Evolutionary conservation across 2,113 vertebrate species (phyloP).

Genomic region (Mormyrus iriodes): DNA sequence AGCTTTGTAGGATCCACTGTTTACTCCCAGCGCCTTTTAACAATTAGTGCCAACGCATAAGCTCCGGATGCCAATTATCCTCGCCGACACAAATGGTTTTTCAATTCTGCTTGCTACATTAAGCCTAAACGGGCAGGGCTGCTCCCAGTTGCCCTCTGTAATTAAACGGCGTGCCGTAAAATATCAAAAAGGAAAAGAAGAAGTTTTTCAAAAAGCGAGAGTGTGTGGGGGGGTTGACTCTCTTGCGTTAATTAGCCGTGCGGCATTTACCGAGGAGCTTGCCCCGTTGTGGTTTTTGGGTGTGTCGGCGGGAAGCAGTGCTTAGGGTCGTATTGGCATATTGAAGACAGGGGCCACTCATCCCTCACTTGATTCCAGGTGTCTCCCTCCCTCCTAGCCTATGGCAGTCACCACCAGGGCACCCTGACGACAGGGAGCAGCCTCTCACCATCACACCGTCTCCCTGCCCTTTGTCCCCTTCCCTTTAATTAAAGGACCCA

Average conservation of each 20-base stretch:
- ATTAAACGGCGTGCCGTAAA: constrained; percentile 46
- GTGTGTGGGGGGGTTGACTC: background rate
- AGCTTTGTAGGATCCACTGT: constrained; percentile 23
- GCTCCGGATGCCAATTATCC: constrained; percentile 30
- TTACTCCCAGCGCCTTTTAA: constrained; percentile 32
- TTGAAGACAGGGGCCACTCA: background rate
- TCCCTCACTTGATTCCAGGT: background rate
- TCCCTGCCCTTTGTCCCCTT: constrained; percentile 19
- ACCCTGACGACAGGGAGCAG: background rate
- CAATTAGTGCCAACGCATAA: constrained; percentile 36
- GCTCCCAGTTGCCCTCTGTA: constrained; percentile 41
- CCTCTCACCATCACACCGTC: constrained; percentile 2
- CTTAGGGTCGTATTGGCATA: background rate
- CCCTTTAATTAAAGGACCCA: constrained; percentile 41
- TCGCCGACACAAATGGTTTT: constrained; percentile 29
- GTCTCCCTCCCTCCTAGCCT: background rate
- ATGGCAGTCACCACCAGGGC: background rate
- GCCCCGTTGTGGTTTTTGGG: background rate
- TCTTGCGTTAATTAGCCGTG: constrained; percentile 27
- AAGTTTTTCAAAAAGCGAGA: constrained; percentile 21
- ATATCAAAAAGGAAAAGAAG: constrained; percentile 35
- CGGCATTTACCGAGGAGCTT: background rate
- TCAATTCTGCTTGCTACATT: constrained; percentile 44
- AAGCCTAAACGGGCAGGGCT: constrained; percentile 37
- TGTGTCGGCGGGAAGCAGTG: too few species aligned